Percentiles rank a stretch among this genome's conserved stretches.
These are phyloP conservation scores for Phocides pigmalion DNA, from an alignment of 1,140 invertebrate species.

Conservation along the genomic window DNA sequence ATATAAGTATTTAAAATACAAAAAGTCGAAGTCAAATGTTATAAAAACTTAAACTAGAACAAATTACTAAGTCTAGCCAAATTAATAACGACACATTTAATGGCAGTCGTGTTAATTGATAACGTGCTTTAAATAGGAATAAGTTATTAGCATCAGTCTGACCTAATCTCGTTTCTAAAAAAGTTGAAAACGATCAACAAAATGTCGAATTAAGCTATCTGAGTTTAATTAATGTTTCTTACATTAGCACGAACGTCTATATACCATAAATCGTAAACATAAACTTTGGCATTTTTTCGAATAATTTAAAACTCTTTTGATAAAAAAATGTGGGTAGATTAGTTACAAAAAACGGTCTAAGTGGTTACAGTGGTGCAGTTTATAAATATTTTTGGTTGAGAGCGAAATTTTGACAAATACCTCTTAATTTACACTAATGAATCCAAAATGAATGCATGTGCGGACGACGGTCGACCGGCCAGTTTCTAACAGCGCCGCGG, in stretches of 20 bases:
- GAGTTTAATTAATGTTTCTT: conserved; percentile 71
- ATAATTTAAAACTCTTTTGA: conserved; percentile 28
- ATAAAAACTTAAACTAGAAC: no score
- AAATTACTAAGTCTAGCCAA: no score
- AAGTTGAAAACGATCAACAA: conserved; percentile 49
- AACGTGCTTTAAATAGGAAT: conserved; percentile 44
- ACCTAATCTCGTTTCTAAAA: conserved; percentile 46
- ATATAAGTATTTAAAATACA: no score
- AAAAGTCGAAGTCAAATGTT: no score
- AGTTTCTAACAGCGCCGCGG: not conserved
- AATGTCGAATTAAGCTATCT: conserved; percentile 69
- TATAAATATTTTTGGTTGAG: conserved; percentile 75
- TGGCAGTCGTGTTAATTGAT: conserved; percentile 18
- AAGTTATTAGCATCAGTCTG: conserved; percentile 26
- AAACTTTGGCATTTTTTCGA: conserved; percentile 59
- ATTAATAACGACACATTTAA: no score
- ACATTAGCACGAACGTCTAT: conserved; percentile 70
- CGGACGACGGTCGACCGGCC: conserved; percentile 44
- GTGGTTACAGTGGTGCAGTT: conserved; percentile 41
- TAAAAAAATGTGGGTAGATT: conserved; percentile 43
- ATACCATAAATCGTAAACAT: conserved; percentile 61
- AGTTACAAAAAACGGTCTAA: conserved; percentile 39
- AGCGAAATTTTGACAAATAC: conserved; percentile 76
- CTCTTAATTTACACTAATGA: conserved; percentile 81
- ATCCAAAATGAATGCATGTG: conserved; percentile 68